Conservation (phyloP, 2,113 vertebrate species). For the Sminthopsis crassicaudata region DNA sequence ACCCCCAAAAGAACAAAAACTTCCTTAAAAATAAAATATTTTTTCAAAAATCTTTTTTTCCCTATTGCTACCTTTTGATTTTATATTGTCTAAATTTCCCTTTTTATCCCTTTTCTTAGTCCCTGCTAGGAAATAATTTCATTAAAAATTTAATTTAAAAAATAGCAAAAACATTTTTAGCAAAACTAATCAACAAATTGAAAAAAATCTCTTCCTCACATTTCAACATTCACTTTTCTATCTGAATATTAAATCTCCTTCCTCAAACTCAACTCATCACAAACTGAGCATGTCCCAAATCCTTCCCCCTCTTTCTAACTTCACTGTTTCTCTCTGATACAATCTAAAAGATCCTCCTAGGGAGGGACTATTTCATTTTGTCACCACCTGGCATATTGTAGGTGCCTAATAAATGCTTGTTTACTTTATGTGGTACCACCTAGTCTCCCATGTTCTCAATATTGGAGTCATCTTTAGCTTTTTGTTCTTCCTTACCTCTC, state of each 20-base stretch:
- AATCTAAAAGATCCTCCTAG: not conserved
- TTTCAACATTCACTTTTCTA: not conserved
- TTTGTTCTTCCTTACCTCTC: not conserved
- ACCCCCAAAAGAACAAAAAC: not conserved
- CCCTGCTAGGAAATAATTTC: not conserved
- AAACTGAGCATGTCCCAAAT: not conserved
- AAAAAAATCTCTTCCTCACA: not conserved
- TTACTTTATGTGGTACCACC: not conserved
- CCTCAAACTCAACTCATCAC: not conserved
- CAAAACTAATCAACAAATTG: not conserved
- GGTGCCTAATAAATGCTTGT: not conserved
- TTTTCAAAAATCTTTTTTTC: not conserved
- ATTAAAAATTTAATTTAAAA: not conserved
- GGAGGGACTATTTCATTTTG: not conserved
- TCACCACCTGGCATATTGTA: not conserved
- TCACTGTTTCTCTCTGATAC: not conserved
- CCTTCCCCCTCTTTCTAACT: not conserved
- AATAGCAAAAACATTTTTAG: not conserved
- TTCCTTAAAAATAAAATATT: not conserved
- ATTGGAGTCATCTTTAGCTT: not conserved
- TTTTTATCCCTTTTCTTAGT: not conserved
- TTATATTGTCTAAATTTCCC: not conserved
- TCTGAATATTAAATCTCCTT: not conserved
- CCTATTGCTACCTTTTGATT: not conserved
- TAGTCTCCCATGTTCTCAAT: not conserved